phyloP scores from a whole-genome alignment of 2,797 vertebrate genomes.

The Poeciliopsis presidionis region DNA sequence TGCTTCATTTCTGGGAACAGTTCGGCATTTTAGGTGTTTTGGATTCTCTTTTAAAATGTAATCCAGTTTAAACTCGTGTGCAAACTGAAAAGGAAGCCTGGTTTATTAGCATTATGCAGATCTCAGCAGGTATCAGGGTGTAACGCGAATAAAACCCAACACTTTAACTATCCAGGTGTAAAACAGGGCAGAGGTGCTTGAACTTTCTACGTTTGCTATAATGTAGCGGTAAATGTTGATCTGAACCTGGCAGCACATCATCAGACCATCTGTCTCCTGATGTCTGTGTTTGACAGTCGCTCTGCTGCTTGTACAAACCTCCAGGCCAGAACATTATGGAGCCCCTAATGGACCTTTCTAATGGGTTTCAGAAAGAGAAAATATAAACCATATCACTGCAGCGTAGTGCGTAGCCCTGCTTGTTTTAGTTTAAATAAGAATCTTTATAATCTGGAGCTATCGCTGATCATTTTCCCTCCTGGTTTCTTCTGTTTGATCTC shows the following conservation, averaged over 20 bases:
- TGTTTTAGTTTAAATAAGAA: neutral
- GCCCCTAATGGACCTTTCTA: slow-evolving; percentile 35
- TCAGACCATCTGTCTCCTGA: slow-evolving; percentile 15
- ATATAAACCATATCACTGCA: slow-evolving; percentile 8
- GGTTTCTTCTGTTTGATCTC: no score
- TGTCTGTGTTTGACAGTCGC: slow-evolving; percentile 6
- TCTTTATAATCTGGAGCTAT: neutral
- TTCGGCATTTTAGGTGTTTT: slow-evolving; percentile 4
- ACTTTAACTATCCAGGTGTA: neutral
- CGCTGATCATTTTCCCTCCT: neutral
- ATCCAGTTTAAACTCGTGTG: slow-evolving; percentile 19
- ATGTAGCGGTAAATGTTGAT: neutral
- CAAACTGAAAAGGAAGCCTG: slow-evolving; percentile 16
- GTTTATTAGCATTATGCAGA: slow-evolving; percentile 42
- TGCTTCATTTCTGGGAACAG: slow-evolving; percentile 12
- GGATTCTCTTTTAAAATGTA: slow-evolving; percentile 17
- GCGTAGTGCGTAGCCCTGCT: neutral
- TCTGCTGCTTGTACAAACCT: slow-evolving; percentile 8
- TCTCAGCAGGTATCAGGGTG: slow-evolving; percentile 13
- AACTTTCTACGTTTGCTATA: neutral
- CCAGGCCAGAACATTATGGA: slow-evolving; percentile 27
- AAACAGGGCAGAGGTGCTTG: neutral
- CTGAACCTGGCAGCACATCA: slow-evolving; percentile 4
- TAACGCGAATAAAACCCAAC: slow-evolving; percentile 10
- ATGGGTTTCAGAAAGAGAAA: slow-evolving; percentile 18